These are phyloP conservation scores for Nephrotoma appendiculata DNA, from an alignment of 2,888 invertebrate genomes.

Conservation along the genomic window DNA sequence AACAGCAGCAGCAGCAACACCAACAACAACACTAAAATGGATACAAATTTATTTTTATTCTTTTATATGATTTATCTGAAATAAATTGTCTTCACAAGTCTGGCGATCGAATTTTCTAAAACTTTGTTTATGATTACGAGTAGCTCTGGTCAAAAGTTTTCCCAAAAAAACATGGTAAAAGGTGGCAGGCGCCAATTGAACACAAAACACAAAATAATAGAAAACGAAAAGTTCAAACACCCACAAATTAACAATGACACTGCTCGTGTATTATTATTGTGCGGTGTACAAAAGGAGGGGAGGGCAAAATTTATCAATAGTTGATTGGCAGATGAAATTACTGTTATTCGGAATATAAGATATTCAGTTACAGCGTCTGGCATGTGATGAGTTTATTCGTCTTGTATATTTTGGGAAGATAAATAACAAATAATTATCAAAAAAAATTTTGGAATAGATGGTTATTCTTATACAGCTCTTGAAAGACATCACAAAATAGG, in stretches of 20 bases:
- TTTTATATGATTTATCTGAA: background rate
- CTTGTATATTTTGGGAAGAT: background rate
- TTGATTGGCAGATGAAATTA: background rate
- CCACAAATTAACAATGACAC: background rate
- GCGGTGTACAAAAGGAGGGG: background rate
- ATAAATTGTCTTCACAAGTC: background rate
- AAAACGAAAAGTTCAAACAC: background rate
- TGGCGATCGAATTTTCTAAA: background rate
- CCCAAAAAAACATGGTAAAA: background rate
- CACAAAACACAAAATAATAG: background rate
- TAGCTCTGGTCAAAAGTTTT: background rate
- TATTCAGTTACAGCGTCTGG: background rate
- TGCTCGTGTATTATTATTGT: background rate
- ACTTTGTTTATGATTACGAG: background rate
- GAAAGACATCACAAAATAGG: too few relatives aligned
- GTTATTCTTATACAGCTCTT: too few relatives aligned
- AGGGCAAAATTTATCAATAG: background rate
- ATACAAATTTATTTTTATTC: background rate
- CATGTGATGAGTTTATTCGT: background rate
- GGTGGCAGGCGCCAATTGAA: background rate
- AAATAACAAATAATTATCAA: too few relatives aligned
- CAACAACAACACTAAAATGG: background rate
- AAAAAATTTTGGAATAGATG: too few relatives aligned
- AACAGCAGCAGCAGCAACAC: background rate
- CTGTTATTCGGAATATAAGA: background rate